Percentiles rank a stretch among this genome's conserved stretches.
phyloP scores from a whole-genome alignment of 2,888 invertebrate genomes.

The Hydroisotoma schaefferi region DNA sequence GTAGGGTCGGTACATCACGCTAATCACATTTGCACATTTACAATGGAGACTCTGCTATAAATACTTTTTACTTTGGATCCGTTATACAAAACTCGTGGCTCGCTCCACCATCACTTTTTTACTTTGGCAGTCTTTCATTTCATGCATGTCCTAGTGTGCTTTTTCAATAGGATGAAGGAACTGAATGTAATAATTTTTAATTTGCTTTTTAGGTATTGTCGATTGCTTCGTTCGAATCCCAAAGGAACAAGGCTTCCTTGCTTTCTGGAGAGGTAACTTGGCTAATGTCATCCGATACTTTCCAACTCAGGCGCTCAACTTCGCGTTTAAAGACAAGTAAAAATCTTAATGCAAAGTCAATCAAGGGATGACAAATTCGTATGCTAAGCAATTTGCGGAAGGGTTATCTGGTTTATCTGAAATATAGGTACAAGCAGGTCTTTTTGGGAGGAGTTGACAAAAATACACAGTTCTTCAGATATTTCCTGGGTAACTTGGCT shows the following conservation, averaged over 20 bases:
- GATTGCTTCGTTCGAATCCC: slow-evolving; percentile 54
- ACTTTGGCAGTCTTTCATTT: too few species aligned
- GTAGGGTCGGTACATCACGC: too few species aligned
- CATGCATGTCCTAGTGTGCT: neutral
- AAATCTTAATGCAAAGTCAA: neutral
- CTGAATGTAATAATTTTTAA: neutral
- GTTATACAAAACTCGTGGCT: too few species aligned
- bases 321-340: slow-evolving; percentile 55
- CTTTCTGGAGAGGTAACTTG: slow-evolving; percentile 57
- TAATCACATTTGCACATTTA: too few species aligned
- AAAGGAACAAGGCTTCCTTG: slow-evolving; percentile 51
- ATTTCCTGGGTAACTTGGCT: slow-evolving; percentile 68
- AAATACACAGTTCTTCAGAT: slow-evolving; percentile 67
- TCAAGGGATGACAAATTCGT: neutral
- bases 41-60: too few species aligned
- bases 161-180: neutral
- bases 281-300: slow-evolving; percentile 57
- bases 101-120: too few species aligned
- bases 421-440: slow-evolving; percentile 52
- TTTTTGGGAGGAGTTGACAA: slow-evolving; percentile 71
- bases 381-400: neutral
- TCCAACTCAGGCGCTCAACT: slow-evolving; percentile 56
- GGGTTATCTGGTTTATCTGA: neutral
- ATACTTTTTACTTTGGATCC: too few species aligned
- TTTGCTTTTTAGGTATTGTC: slow-evolving; percentile 51